phyloP scores from a whole-genome alignment of 2,797 vertebrate genomes.

The Alectoris magna region DNA sequence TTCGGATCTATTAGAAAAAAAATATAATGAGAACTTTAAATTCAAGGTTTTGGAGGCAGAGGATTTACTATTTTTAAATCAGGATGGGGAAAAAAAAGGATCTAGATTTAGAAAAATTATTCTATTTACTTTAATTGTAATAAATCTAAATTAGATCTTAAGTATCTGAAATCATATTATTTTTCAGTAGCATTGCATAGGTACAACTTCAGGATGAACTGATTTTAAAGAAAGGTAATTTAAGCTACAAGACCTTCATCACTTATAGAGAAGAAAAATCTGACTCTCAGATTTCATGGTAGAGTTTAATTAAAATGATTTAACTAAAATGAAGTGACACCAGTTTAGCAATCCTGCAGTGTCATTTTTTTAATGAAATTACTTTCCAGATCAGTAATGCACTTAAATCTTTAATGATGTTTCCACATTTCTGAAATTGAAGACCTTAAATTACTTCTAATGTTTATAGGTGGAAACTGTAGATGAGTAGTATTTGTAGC shows the following conservation, averaged over 20 bases:
- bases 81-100: neutral
- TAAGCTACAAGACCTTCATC: neutral
- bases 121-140: neutral
- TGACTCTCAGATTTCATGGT: neutral
- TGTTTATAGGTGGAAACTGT: neutral
- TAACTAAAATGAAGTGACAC: neutral
- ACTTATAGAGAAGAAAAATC: neutral
- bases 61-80: neutral
- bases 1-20: neutral
- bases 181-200: neutral
- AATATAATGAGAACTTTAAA: neutral
- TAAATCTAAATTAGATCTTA: neutral
- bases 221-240: neutral
- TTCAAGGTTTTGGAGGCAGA: neutral
- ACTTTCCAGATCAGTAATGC: neutral
- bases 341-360: neutral
- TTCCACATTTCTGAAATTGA: conserved; percentile 2
- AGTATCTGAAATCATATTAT: neutral
- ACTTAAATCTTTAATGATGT: conserved; percentile 5
- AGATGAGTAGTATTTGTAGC: neutral
- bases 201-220: neutral
- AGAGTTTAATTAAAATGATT: neutral
- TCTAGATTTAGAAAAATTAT: neutral
- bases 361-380: conserved; percentile 30
- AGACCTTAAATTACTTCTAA: conserved; percentile 4